Evolutionary conservation across 2,797 vertebrate species (phyloP), one percentile per base, ranked within the genome.

Genomic region (Danio jaintianensis): DNA sequence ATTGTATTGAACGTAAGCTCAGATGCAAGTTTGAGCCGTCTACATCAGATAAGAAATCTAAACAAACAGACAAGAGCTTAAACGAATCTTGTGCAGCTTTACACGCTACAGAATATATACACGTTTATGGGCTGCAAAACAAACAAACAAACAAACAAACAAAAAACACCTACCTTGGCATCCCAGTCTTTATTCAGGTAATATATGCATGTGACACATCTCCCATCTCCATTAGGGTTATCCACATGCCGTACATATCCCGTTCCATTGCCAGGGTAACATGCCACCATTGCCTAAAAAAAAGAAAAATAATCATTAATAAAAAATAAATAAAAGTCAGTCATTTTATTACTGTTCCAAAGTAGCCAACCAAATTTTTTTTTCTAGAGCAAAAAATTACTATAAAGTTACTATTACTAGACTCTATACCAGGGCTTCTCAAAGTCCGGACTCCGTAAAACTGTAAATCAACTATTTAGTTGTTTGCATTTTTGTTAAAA

Each of bases 201-300:
- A 92, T 96, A 96, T 93, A 96, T 96, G 92, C 95, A 96, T 0
- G 95, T 96, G 87, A 96, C 94, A 86, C 95, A 96, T 95, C 95
- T 93, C 92, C 95, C 95, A 9, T 96, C 95, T 89, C 93, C 93
- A 63, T 96, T 96, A 70, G 95, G 95, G 85, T 96, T 96, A 92
- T 96, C 95, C 82, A 96, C 95, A 29, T 96, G 95, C 47, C 95
- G 94, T 52, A 96, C 95, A 0, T 96, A 96, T 88, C 95, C 95
- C 0, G 95, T 95, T 84, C 95, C 95, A 0, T 95, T 94, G 82
- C 95, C 95, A 81, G 95, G 95, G 84, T 96, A 96, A 91, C 95
- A 96, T 83, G 95, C 95, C 80, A 96, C 95, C 95, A 96, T 96
- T 78, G 95, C 95, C 95, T 96, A 86, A 80, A 89, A 87, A 36